A percentile compares a stretch with the other conserved stretches of the same genome.
These are phyloP conservation scores for Scomber japonicus DNA, from an alignment of 2,113 vertebrate species.

Conservation along the genomic window DNA sequence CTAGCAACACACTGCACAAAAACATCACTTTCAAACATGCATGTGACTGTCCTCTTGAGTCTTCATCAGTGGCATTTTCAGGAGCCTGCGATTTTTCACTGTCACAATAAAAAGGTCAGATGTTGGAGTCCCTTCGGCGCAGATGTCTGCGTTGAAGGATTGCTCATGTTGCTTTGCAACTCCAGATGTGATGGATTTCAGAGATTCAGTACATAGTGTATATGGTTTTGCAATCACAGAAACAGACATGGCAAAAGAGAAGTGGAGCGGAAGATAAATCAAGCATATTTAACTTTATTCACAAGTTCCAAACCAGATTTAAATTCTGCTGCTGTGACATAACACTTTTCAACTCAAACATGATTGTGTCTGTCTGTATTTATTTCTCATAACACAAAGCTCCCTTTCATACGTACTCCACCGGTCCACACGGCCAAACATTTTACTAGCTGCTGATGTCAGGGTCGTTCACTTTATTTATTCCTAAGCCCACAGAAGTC, in stretches of 20 bases:
- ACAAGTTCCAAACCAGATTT: constrained; percentile 22
- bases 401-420: constrained; percentile 64
- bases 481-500: constrained; percentile 69
- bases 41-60: constrained; percentile 19
- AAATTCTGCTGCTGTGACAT: constrained; percentile 34
- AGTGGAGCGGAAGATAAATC: constrained; percentile 47
- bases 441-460: constrained; percentile 75
- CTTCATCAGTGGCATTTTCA: constrained; percentile 17
- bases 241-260: constrained; percentile 31
- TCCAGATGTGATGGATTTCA: constrained; percentile 28
- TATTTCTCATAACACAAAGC: constrained; percentile 73
- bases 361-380: constrained; percentile 70
- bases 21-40: constrained; percentile 3
- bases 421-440: constrained; percentile 51
- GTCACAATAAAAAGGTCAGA: constrained; percentile 8
- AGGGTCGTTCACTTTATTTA: constrained; percentile 75
- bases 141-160: constrained; percentile 17
- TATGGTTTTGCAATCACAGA: constrained; percentile 32
- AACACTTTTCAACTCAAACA: constrained; percentile 50
- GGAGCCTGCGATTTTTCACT: neutral
- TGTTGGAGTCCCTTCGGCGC: neutral
- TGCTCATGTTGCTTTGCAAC: neutral
- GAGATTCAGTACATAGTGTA: constrained; percentile 7
- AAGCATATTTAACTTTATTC: constrained; percentile 25
- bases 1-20: constrained; percentile 4